A percentile compares a stretch with the other conserved stretches of the same genome.
These are phyloP conservation scores for Neotoxoptera formosana DNA, from an alignment of 1,140 invertebrate genomes.

Conservation along the genomic window DNA sequence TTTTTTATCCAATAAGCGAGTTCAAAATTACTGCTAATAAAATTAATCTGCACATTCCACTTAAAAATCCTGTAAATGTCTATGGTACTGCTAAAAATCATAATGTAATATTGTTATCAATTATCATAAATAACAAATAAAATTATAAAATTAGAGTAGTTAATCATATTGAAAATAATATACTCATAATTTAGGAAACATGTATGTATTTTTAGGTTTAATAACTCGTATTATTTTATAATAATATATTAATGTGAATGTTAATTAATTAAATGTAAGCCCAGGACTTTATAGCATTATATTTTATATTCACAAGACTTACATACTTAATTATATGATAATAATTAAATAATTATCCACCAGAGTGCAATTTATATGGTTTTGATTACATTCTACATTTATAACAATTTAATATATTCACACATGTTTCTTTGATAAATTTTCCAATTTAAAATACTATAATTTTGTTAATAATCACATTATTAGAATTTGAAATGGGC, in stretches of 20 bases:
- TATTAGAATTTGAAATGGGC: no score
- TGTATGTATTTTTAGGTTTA: not conserved
- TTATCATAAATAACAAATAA: not conserved
- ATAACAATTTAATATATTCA: not conserved
- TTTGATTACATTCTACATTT: not conserved
- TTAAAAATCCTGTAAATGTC: not conserved
- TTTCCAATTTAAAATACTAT: not conserved
- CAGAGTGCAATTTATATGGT: not conserved
- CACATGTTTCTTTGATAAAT: not conserved
- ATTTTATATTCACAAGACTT: not conserved
- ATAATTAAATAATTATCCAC: not conserved
- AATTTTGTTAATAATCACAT: no score
- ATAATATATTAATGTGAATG: no score
- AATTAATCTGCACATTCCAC: no score
- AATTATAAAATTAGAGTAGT: not conserved
- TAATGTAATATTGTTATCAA: not conserved
- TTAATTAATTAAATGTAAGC: not conserved
- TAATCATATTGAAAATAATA: not conserved
- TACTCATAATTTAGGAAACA: not conserved
- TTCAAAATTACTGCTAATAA: not conserved
- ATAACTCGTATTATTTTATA: not conserved
- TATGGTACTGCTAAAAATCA: not conserved
- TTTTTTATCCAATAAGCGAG: not conserved
- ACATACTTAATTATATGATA: not conserved
- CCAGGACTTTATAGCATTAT: not conserved